Percentiles rank a stretch among this genome's conserved stretches.
phyloP scores from a whole-genome alignment of 1,140 invertebrate genomes.

The Euschistus heros region DNA sequence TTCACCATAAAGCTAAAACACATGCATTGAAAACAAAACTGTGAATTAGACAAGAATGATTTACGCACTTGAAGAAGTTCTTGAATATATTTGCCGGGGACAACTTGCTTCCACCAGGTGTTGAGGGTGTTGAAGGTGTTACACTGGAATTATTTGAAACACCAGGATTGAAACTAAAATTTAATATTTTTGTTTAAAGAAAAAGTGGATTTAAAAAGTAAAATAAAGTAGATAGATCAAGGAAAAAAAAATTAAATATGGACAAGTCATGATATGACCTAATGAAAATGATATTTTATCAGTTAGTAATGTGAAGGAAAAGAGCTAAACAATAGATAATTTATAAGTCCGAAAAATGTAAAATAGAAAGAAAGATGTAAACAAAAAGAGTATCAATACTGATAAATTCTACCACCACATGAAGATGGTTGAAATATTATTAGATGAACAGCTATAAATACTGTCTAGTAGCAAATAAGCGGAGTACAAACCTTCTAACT shows the following conservation, averaged over 20 bases:
- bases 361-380: background rate
- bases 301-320: background rate
- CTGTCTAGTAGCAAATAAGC: background rate
- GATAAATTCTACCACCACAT: too few relatives aligned
- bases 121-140: slow-evolving; percentile 43
- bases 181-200: background rate
- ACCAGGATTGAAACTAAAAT: background rate
- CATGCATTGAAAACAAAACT: slow-evolving; percentile 12
- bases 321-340: background rate
- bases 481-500: slow-evolving; percentile 23
- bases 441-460: background rate
- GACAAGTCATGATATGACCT: background rate
- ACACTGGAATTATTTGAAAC: slow-evolving; percentile 14
- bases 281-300: background rate
- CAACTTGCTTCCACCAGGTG: slow-evolving; percentile 49
- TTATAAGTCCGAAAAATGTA: background rate
- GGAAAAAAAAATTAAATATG: background rate
- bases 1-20: background rate
- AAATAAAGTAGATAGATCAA: background rate
- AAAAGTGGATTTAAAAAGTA: background rate
- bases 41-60: slow-evolving; percentile 10
- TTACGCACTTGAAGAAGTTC: slow-evolving; percentile 81
- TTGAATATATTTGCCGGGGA: slow-evolving; percentile 83
- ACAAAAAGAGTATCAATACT: background rate
- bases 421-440: too few relatives aligned